A percentile compares a stretch with the other conserved stretches of the same genome.
phyloP scores from a whole-genome alignment of 1,140 invertebrate genomes.

The Aphelinus certus region DNA sequence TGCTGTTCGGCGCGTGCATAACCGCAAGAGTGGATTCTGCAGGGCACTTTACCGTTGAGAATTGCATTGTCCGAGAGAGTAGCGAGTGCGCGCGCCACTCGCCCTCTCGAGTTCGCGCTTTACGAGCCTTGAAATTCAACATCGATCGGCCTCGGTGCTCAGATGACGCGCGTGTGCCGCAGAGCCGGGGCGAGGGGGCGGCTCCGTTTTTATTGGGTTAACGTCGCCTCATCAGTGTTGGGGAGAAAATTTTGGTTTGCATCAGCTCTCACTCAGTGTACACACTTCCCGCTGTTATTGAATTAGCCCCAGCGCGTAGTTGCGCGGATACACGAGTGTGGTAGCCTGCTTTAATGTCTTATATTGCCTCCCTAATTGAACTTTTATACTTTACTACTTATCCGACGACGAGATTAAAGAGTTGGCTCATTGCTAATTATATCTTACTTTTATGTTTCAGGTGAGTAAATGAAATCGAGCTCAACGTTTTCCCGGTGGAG shows the following conservation, averaged over 20 bases:
- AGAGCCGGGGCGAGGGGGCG: background rate
- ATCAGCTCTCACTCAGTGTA: slow-evolving; percentile 26
- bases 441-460: slow-evolving; percentile 32
- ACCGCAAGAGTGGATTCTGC: too few relatives aligned
- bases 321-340: slow-evolving; percentile 8
- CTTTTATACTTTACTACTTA: background rate
- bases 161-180: background rate
- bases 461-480: slow-evolving; percentile 21
- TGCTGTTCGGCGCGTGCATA: too few relatives aligned
- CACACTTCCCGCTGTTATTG: slow-evolving; percentile 10
- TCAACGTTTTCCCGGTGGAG: too few relatives aligned
- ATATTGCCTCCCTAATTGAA: background rate
- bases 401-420: background rate
- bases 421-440: slow-evolving; percentile 4
- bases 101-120: slow-evolving; percentile 13
- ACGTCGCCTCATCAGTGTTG: background rate
- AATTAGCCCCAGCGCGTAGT: slow-evolving; percentile 12
- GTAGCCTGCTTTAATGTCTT: background rate
- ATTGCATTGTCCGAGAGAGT: slow-evolving; percentile 17
- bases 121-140: slow-evolving; percentile 36
- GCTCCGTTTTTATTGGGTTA: slow-evolving; percentile 31
- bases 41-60: slow-evolving; percentile 7
- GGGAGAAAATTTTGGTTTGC: slow-evolving; percentile 30
- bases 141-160: slow-evolving; percentile 19
- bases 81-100: background rate